A percentile compares a stretch with the other conserved stretches of the same genome.
Evolutionary conservation across 2,888 invertebrate species (phyloP).

Genomic region (Rotaria macrura): DNA sequence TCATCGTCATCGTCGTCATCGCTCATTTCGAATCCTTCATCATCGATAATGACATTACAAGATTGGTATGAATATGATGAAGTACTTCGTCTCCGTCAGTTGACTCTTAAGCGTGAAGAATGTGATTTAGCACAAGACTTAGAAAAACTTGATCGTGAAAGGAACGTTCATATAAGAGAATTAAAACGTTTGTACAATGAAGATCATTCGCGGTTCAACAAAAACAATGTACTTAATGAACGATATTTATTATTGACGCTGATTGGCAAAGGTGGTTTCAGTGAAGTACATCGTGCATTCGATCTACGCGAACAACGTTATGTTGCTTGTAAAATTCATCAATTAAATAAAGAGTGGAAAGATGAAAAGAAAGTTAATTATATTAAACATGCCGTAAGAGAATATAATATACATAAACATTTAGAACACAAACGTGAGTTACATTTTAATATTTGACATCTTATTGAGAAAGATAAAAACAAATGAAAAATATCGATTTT

Average conservation of each 20-base stretch:
- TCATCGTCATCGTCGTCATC: conserved; percentile 1
- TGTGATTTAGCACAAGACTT: conserved; percentile 91
- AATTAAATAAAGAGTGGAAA: conserved; percentile 99
- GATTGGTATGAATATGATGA: conserved; percentile 99
- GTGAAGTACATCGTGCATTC: conserved; percentile 64
- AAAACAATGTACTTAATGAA: conserved; percentile 90
- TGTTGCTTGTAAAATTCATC: conserved; percentile 99
- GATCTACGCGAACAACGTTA: conserved; percentile 97
- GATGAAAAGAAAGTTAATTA: conserved; percentile 99
- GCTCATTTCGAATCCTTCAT: not conserved
- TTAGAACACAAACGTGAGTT: conserved; percentile 79
- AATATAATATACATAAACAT: conserved; percentile 98
- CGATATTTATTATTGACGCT: conserved; percentile 90
- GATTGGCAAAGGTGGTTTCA: conserved; percentile 69
- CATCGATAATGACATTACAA: not conserved
- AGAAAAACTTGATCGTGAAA: conserved; percentile 92
- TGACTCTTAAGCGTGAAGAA: conserved; percentile 94
- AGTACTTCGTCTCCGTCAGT: conserved; percentile 90
- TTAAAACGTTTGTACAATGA: conserved; percentile 97
- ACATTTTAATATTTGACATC: no score
- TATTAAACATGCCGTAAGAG: conserved; percentile 98
- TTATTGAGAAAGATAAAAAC: no score
- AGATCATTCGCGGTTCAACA: conserved; percentile 85
- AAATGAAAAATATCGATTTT: no score
- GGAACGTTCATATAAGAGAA: conserved; percentile 94